Percentiles rank a stretch among this genome's conserved stretches.
These are phyloP conservation scores for Palythoa grandiflora DNA, from an alignment of 92 coral and sea anemone genomes.

Conservation along the genomic window DNA sequence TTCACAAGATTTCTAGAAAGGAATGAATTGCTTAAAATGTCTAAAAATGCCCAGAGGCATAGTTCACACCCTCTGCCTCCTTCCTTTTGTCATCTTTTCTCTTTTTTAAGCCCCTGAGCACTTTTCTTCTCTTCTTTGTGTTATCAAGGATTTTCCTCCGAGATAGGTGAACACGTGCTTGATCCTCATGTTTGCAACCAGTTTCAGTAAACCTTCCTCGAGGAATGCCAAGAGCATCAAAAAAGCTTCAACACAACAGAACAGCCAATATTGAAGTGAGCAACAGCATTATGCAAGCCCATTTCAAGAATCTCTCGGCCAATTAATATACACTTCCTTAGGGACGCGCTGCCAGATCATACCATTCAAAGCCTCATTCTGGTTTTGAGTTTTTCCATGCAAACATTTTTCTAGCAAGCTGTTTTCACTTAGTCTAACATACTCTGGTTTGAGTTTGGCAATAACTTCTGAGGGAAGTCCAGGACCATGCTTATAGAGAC, in stretches of 20 bases:
- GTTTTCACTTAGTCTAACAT: constrained; percentile 66
- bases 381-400: constrained; percentile 72
- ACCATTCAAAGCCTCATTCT: constrained; percentile 65
- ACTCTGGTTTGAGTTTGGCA: constrained; percentile 49
- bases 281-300: constrained; percentile 70
- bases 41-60: constrained; percentile 64
- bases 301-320: constrained; percentile 61
- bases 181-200: constrained; percentile 55
- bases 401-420: constrained; percentile 58
- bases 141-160: constrained; percentile 49
- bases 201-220: constrained; percentile 66
- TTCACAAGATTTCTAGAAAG: background rate
- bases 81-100: constrained; percentile 47
- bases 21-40: constrained; percentile 4
- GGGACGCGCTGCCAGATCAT: constrained; percentile 20
- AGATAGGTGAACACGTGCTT: constrained; percentile 45
- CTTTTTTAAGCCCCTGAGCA: constrained; percentile 59
- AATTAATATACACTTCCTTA: constrained; percentile 17
- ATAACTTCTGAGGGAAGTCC: background rate
- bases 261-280: constrained; percentile 66
- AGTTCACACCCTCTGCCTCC: constrained; percentile 63
- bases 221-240: constrained; percentile 58
- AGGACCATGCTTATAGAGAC: background rate
- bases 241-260: constrained; percentile 59
- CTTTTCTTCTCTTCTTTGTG: constrained; percentile 67